Conservation (phyloP, 1,140 invertebrate genomes). For the Physella acuta region DNA sequence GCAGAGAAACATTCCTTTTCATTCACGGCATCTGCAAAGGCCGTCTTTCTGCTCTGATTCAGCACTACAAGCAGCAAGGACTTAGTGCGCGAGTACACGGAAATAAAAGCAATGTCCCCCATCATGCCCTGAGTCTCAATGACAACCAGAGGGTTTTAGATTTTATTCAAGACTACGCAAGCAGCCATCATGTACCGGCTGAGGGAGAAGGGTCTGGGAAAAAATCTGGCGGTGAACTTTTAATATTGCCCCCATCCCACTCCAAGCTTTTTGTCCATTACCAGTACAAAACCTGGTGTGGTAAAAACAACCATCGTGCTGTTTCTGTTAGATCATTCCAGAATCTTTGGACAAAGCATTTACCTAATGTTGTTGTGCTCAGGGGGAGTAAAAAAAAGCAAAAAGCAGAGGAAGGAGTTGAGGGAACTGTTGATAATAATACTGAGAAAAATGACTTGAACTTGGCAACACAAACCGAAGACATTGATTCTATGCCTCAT, state of each 20-base stretch:
- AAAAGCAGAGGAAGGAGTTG: background rate
- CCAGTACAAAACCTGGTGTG: constrained; percentile 9
- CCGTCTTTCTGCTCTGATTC: constrained; percentile 11
- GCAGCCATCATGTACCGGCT: constrained; percentile 1
- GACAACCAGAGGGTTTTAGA: constrained; percentile 6
- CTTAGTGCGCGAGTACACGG: constrained; percentile 4
- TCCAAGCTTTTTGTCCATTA: constrained; percentile 16
- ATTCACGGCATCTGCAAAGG: constrained; percentile 20
- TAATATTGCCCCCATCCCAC: constrained; percentile 2
- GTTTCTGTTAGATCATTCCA: constrained; percentile 17
- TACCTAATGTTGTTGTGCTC: constrained; percentile 18
- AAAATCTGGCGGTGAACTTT: constrained; percentile 10
- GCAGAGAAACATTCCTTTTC: constrained; percentile 14
- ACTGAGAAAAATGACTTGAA: no score
- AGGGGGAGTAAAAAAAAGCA: constrained; percentile 11
- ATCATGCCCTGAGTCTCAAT: constrained; percentile 5
- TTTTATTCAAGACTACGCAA: constrained; percentile 13
- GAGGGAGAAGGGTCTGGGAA: background rate
- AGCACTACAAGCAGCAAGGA: constrained; percentile 15
- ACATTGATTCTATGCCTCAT: no score
- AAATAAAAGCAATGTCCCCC: constrained; percentile 7
- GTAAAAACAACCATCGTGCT: constrained; percentile 4
- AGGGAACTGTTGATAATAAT: background rate
- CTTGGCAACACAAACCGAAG: no score
- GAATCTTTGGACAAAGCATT: constrained; percentile 11